These are phyloP conservation scores for Dicrostonyx torquatus DNA, from an alignment of 2,797 vertebrate genomes.

Conservation along the genomic window DNA sequence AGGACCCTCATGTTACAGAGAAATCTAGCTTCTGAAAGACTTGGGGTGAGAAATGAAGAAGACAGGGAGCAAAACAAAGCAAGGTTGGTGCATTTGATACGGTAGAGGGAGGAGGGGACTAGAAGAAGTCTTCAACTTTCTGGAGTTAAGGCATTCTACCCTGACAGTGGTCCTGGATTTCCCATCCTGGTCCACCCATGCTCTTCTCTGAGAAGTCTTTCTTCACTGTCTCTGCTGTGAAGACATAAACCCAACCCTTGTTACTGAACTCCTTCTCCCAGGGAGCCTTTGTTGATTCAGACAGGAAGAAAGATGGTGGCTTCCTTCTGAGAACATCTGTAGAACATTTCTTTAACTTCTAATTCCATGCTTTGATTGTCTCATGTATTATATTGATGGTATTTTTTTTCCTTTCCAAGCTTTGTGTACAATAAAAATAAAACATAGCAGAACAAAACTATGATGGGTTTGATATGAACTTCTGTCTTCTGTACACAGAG, in stretches of 20 bases:
- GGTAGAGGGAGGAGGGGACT: background rate
- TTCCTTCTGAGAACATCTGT: background rate
- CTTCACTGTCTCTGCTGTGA: background rate
- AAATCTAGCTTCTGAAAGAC: background rate
- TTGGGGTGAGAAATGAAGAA: background rate
- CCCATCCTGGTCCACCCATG: fast-evolving
- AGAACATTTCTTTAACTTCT: background rate
- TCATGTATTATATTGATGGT: background rate
- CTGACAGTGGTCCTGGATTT: too few species aligned
- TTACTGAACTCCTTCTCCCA: background rate
- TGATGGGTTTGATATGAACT: background rate
- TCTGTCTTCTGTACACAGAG: background rate
- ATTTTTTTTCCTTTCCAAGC: background rate
- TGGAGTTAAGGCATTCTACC: background rate
- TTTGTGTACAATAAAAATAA: background rate
- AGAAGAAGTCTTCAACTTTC: background rate
- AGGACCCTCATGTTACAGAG: too few species aligned
- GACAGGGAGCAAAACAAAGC: background rate
- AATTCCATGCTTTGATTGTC: background rate
- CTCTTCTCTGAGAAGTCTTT: background rate
- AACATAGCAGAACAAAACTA: too few species aligned
- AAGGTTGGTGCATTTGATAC: fast-evolving
- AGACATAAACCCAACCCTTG: background rate
- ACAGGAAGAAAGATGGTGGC: background rate
- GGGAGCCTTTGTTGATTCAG: background rate